These are phyloP conservation scores for Cephalopachus bancanus DNA, from an alignment of 2,797 vertebrate species.

Conservation along the genomic window DNA sequence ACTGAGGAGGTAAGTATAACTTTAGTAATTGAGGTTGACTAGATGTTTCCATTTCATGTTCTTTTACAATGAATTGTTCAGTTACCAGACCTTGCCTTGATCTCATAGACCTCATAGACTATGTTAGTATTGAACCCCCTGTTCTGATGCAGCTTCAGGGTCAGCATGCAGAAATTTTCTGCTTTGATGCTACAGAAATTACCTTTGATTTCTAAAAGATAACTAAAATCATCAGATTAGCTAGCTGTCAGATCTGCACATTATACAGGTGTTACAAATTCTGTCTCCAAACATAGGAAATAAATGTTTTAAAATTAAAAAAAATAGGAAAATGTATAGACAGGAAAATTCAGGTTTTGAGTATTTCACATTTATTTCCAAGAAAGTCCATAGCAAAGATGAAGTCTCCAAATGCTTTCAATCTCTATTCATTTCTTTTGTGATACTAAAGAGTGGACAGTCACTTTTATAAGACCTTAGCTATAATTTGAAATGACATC, in stretches of 20 bases:
- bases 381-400: constrained; percentile 40
- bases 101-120: neutral
- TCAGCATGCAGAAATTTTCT: neutral
- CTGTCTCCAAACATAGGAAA: neutral
- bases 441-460: constrained; percentile 67
- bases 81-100: neutral
- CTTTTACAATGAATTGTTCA: neutral
- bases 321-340: neutral
- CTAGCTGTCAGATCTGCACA: neutral
- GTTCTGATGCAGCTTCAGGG: neutral
- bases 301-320: neutral
- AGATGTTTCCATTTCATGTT: neutral
- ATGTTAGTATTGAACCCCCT: neutral
- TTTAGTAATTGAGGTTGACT: neutral
- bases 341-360: neutral
- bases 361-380: constrained; percentile 50
- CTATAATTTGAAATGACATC: constrained; percentile 77
- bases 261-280: neutral
- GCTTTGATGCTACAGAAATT: neutral
- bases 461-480: constrained; percentile 69
- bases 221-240: neutral
- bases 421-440: constrained; percentile 53
- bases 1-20: neutral
- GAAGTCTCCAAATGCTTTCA: constrained; percentile 22
- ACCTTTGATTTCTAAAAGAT: constrained; percentile 37